A percentile compares a stretch with the other conserved stretches of the same genome.
phyloP scores from a whole-genome alignment of 2,113 vertebrate genomes.

The Mormyrus iriodes region DNA sequence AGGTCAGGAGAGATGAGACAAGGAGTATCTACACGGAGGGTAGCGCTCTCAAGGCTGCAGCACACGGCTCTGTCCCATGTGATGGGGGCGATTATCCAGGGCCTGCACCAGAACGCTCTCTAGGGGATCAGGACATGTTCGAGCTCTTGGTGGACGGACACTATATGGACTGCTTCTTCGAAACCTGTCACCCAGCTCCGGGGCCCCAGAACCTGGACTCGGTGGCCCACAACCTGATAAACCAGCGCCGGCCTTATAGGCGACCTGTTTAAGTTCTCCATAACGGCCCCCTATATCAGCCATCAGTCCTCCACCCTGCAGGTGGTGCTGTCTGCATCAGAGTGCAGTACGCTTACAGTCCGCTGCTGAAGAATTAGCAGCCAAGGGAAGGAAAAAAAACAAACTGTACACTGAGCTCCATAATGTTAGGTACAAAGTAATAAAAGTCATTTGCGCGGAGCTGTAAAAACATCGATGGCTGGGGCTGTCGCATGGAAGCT shows the following conservation, averaged over 20 bases:
- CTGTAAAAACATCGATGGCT: neutral
- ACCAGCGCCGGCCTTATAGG: neutral
- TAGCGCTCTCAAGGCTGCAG: neutral
- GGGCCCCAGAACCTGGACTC: neutral
- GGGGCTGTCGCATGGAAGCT: neutral
- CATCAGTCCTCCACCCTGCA: neutral
- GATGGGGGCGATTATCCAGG: neutral
- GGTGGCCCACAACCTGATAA: neutral
- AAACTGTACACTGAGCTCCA: neutral
- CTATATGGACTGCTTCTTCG: neutral
- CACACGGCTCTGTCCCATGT: neutral
- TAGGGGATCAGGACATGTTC: neutral
- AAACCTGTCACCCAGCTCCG: neutral
- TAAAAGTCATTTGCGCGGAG: neutral
- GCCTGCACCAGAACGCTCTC: neutral
- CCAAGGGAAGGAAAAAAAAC: neutral
- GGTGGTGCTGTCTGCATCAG: neutral
- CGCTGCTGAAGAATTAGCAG: neutral
- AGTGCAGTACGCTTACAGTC: neutral
- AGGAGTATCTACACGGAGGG: neutral
- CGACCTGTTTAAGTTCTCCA: neutral
- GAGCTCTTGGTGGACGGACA: neutral
- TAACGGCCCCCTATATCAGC: too few relatives aligned
- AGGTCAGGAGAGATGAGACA: neutral
- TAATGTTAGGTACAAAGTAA: too few relatives aligned